These are phyloP conservation scores for Hyaena hyaena DNA, from an alignment of 2,113 vertebrate species.

Conservation along the genomic window DNA sequence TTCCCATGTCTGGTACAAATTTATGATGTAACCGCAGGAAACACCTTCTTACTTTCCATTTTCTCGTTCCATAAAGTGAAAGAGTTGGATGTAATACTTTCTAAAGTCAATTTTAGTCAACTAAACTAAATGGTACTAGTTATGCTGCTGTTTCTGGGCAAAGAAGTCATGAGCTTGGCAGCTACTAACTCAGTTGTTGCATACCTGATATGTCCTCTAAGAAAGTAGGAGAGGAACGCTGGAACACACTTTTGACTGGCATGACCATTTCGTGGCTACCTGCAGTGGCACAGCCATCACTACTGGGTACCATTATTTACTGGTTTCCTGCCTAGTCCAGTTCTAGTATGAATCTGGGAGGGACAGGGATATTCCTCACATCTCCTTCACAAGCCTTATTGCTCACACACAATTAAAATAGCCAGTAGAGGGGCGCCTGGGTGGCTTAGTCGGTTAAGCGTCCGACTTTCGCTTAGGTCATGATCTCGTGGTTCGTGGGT, in stretches of 20 bases:
- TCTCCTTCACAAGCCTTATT: background rate
- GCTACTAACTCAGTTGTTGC: background rate
- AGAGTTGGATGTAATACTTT: background rate
- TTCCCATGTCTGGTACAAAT: background rate
- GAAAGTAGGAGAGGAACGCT: background rate
- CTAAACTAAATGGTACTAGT: background rate
- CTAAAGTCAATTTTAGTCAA: background rate
- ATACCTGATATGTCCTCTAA: background rate
- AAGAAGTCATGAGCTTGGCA: background rate
- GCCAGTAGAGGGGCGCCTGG: background rate
- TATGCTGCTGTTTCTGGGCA: background rate
- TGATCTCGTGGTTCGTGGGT: too few species aligned
- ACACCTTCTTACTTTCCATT: background rate
- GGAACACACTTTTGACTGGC: background rate
- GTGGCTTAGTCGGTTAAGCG: too few species aligned
- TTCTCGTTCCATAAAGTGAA: background rate
- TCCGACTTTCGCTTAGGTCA: too few species aligned
- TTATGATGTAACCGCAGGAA: background rate
- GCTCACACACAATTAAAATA: background rate
- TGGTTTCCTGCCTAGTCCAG: background rate
- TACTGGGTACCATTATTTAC: accelerated
- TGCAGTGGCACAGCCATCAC: too few species aligned
- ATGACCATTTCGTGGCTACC: accelerated
- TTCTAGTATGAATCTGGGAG: background rate
- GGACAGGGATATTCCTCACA: too few species aligned